Evolutionary conservation across 2,113 vertebrate species (phyloP).

Genomic region (Brienomyrus longianalis): DNA sequence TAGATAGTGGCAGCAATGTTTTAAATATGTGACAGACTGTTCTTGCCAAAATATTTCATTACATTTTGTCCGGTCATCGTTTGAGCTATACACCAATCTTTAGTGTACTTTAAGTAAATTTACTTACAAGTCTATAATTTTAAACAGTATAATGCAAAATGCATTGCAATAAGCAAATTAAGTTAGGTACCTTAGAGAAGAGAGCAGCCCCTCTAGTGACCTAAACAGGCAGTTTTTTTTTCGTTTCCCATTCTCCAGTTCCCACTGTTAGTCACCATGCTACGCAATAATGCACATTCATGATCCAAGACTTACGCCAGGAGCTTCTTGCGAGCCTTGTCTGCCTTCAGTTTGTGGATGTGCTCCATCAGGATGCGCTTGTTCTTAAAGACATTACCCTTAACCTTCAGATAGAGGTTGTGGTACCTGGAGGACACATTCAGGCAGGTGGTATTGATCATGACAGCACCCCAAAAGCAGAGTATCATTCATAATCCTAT

Average conservation of each 20-base stretch:
- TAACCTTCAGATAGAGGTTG: slow-evolving; percentile 93
- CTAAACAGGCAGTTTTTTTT: not conserved
- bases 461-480: not conserved
- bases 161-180: not conserved
- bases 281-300: not conserved
- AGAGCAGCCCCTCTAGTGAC: not conserved
- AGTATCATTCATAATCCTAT: not conserved
- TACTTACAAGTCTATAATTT: not conserved
- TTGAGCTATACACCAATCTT: not conserved
- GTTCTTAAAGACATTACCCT: slow-evolving; percentile 98
- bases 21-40: not conserved
- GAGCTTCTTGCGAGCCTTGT: slow-evolving; percentile 98
- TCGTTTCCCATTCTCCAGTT: not conserved
- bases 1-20: not conserved
- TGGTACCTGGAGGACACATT: slow-evolving; percentile 72
- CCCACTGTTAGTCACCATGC: not conserved
- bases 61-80: not conserved
- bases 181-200: not conserved
- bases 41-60: not conserved
- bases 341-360: slow-evolving; percentile 98
- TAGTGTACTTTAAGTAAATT: not conserved
- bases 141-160: not conserved
- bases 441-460: not conserved
- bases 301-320: slow-evolving; percentile 74
- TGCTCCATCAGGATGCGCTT: slow-evolving; percentile 98